Evolutionary conservation across 37 sponge, comb jelly and placozoan species (phyloP).

Genomic region (Axinella damicornis): DNA sequence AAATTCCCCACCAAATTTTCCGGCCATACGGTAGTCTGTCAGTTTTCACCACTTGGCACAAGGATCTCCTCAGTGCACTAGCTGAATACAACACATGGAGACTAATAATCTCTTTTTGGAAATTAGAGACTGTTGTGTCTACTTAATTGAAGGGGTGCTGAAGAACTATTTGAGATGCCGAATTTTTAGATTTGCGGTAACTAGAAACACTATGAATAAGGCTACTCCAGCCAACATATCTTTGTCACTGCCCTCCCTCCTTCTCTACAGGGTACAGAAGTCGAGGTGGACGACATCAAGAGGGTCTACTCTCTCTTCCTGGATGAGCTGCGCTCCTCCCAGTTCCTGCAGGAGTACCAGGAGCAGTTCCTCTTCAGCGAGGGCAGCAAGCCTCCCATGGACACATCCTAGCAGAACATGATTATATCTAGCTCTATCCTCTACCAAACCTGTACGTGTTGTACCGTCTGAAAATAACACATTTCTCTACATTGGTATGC

Average conservation of each 20-base stretch:
- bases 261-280: slow-evolving; percentile 84
- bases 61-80: too few relatives aligned
- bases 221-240: background rate
- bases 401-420: slow-evolving; percentile 11
- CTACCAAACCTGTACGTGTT: too few relatives aligned
- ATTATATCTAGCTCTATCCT: background rate
- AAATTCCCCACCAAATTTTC: too few relatives aligned
- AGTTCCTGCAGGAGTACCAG: slow-evolving; percentile 89
- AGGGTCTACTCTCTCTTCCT: slow-evolving; percentile 93
- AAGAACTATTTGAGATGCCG: too few relatives aligned
- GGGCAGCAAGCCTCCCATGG: background rate
- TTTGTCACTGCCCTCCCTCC: background rate
- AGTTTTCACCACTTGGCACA: too few relatives aligned
- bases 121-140: too few relatives aligned
- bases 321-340: slow-evolving; percentile 93
- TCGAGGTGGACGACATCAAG: slow-evolving; percentile 97
- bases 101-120: too few relatives aligned
- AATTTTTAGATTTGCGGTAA: background rate
- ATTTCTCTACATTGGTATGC: background rate
- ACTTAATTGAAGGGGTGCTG: too few relatives aligned
- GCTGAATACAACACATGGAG: too few relatives aligned
- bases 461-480: background rate
- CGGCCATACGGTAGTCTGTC: too few relatives aligned
- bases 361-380: slow-evolving; percentile 73
- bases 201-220: background rate